Percentiles rank a stretch among this genome's conserved stretches.
These are phyloP conservation scores for Prunella himalayana DNA, from an alignment of 2,113 vertebrate genomes.

Conservation along the genomic window DNA sequence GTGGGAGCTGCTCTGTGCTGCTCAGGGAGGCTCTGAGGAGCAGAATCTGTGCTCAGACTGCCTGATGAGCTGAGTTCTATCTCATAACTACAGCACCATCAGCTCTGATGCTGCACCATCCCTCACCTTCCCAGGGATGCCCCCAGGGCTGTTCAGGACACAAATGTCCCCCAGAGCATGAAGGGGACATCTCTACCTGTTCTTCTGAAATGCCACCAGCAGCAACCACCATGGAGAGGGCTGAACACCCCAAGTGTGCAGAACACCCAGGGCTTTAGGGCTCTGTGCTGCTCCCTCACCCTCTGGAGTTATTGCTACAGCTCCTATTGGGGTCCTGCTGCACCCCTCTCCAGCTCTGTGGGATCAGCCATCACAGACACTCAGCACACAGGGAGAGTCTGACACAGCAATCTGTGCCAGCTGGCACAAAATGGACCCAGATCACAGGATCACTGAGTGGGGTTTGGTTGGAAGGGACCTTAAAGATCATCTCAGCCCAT, in stretches of 20 bases:
- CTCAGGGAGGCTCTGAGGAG: neutral
- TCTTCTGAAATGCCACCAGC: neutral
- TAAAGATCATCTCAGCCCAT: neutral
- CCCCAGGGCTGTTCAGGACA: neutral
- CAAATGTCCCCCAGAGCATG: neutral
- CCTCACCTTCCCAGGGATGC: neutral
- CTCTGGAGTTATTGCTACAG: neutral
- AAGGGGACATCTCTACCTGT: neutral
- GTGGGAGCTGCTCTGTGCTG: neutral
- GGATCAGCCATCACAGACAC: neutral
- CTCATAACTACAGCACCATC: neutral
- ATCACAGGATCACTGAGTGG: neutral
- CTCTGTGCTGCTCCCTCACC: neutral
- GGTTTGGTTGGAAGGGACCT: neutral
- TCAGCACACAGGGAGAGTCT: neutral
- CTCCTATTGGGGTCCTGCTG: neutral
- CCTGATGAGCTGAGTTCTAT: neutral
- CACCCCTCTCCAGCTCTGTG: neutral
- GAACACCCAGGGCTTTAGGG: neutral
- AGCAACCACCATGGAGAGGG: neutral
- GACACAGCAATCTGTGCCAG: neutral
- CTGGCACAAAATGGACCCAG: neutral
- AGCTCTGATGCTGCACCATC: neutral
- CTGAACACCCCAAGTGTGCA: neutral
- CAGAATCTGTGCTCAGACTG: neutral